These are phyloP conservation scores for Plectrocnemia conspersa DNA, from an alignment of 1,140 invertebrate species.

Conservation along the genomic window DNA sequence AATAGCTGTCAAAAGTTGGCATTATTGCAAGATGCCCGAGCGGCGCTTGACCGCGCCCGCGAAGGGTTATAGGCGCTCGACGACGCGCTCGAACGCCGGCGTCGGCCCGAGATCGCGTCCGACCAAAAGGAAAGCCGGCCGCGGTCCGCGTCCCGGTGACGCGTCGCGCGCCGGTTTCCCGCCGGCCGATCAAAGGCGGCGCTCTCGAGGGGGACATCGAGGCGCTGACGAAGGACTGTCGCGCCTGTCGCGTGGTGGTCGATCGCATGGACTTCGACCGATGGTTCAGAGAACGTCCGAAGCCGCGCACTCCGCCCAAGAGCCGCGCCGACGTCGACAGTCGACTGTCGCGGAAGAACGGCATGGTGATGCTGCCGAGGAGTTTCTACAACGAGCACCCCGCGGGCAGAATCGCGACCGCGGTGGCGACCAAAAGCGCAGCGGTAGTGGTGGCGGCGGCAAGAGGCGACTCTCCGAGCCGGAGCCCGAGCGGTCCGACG, in stretches of 20 bases:
- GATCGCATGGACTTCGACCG: conserved; percentile 8
- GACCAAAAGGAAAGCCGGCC: not conserved
- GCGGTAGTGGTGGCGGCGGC: not conserved
- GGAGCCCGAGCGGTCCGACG: not conserved
- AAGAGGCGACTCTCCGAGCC: not conserved
- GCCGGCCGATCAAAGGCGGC: no score
- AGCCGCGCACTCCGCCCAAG: not conserved
- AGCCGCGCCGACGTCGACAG: conserved; percentile 27
- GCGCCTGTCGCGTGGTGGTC: not conserved
- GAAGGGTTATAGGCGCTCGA: not conserved
- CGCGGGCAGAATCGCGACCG: conserved; percentile 8
- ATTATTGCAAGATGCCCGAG: no score
- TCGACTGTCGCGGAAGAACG: conserved; percentile 46
- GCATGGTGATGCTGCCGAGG: conserved; percentile 44
- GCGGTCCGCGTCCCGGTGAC: not conserved
- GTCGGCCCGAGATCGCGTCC: not conserved
- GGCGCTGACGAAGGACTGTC: not conserved
- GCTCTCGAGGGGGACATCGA: no score
- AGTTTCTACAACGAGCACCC: conserved; percentile 42
- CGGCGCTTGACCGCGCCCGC: not conserved
- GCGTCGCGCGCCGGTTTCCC: no score
- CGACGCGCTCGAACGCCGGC: not conserved
- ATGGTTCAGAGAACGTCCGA: not conserved
- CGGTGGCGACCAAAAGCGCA: conserved; percentile 4
- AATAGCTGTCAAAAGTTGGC: no score